These are phyloP conservation scores for Grammomys dolichurus DNA, from an alignment of 2,113 vertebrate species.

Conservation along the genomic window DNA sequence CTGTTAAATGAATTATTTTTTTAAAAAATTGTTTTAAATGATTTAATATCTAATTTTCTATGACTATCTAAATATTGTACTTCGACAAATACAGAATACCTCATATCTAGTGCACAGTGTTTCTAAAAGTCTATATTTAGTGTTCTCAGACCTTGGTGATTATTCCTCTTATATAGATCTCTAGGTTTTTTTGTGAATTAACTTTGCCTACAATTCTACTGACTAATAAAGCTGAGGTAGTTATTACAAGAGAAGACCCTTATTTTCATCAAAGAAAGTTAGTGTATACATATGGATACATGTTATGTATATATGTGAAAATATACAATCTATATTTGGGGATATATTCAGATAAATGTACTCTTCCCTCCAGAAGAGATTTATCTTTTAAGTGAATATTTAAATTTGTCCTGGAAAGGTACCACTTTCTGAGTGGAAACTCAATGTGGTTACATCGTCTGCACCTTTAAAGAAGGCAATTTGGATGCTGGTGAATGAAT, in stretches of 20 bases:
- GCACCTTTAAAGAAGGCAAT: not conserved
- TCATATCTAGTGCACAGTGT: not conserved
- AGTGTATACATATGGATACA: not conserved
- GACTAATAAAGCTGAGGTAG: not conserved
- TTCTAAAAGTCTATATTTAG: constrained; percentile 30
- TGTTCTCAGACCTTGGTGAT: not conserved
- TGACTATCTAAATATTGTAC: not conserved
- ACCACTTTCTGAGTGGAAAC: not conserved
- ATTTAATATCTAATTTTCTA: constrained; percentile 11
- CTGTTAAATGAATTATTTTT: constrained; percentile 68
- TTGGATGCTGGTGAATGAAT: not conserved
- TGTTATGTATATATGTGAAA: not conserved
- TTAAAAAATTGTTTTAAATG: constrained; percentile 19
- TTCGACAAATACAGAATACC: not conserved
- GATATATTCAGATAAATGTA: not conserved
- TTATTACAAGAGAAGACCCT: not conserved
- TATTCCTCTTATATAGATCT: not conserved
- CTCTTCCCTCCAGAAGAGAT: not conserved
- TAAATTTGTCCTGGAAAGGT: not conserved
- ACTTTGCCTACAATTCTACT: not conserved
- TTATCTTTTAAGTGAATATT: not conserved
- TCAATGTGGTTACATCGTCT: not conserved
- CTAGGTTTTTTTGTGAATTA: not conserved
- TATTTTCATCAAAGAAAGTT: not conserved
- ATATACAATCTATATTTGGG: not conserved